These are phyloP conservation scores for Pangasianodon gigas DNA, from an alignment of 2,113 vertebrate genomes.

Conservation along the genomic window DNA sequence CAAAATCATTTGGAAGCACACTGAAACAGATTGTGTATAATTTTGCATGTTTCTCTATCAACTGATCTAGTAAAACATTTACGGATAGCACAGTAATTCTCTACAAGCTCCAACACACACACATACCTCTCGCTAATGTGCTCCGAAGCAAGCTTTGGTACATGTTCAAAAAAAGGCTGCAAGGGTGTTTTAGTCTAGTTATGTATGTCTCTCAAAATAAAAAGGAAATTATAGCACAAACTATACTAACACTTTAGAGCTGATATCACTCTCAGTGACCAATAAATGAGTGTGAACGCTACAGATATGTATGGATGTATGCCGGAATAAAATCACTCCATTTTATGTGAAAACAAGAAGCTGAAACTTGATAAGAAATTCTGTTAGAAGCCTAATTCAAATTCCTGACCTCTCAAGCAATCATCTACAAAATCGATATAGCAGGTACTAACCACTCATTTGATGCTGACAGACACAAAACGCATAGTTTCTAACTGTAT, in stretches of 20 bases:
- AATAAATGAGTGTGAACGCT: neutral
- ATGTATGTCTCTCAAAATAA: neutral
- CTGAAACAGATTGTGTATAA: neutral
- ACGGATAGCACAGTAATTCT: neutral
- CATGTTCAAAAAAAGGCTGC: neutral
- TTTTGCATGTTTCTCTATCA: neutral
- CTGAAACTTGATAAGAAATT: neutral
- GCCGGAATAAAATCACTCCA: neutral
- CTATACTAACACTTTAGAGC: neutral
- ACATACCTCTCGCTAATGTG: neutral
- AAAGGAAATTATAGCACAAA: neutral
- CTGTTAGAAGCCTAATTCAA: neutral
- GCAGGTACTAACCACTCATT: neutral
- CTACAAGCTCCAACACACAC: conserved; percentile 9
- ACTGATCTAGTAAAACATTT: neutral
- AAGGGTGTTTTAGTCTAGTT: neutral
- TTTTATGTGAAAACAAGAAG: neutral
- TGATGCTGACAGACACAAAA: neutral
- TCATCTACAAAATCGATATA: neutral
- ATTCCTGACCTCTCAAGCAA: neutral
- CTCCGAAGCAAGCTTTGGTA: neutral
- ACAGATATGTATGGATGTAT: neutral
- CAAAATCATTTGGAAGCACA: neutral
- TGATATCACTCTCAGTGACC: neutral
- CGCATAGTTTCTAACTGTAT: neutral